phyloP scores from a whole-genome alignment of 2,113 vertebrate genomes.

The Gobius niger region DNA sequence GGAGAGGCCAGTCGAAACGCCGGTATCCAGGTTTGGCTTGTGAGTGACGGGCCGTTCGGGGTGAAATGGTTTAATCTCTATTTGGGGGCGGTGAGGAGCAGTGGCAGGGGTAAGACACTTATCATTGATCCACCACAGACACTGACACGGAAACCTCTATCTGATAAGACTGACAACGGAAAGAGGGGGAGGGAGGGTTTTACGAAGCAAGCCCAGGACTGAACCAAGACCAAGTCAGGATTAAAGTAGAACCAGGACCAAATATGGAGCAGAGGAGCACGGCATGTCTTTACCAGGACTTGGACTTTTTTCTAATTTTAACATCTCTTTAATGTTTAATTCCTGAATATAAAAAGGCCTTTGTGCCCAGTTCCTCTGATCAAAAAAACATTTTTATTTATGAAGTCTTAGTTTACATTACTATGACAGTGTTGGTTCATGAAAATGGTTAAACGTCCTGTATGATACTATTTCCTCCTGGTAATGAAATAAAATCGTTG shows the following conservation, averaged over 20 bases:
- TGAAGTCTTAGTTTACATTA: too few relatives aligned
- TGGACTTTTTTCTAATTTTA: too few relatives aligned
- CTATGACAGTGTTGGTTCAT: too few relatives aligned
- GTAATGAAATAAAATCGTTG: too few relatives aligned
- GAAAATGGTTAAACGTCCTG: too few relatives aligned
- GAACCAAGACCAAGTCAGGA: slow-evolving; percentile 40
- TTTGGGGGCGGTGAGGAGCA: slow-evolving; percentile 49
- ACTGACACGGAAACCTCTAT: slow-evolving; percentile 74
- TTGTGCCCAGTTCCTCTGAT: too few relatives aligned
- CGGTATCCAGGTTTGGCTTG: slow-evolving; percentile 51
- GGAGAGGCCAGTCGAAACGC: neutral
- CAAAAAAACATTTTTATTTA: too few relatives aligned
- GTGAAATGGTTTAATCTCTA: slow-evolving; percentile 69
- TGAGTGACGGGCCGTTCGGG: slow-evolving; percentile 68
- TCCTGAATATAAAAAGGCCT: too few relatives aligned
- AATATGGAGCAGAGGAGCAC: too few relatives aligned
- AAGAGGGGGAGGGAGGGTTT: slow-evolving; percentile 57
- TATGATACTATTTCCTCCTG: too few relatives aligned
- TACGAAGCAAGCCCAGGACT: slow-evolving; percentile 19
- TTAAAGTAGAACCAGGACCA: slow-evolving; percentile 12
- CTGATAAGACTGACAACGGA: slow-evolving; percentile 57
- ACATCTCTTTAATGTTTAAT: too few relatives aligned
- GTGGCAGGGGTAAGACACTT: slow-evolving; percentile 65
- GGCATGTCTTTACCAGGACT: too few relatives aligned
- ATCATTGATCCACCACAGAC: slow-evolving; percentile 64